Base-by-base conservation (phyloP, 2,888 invertebrate species). In the Ommatoiulus sabulosus region DNA sequence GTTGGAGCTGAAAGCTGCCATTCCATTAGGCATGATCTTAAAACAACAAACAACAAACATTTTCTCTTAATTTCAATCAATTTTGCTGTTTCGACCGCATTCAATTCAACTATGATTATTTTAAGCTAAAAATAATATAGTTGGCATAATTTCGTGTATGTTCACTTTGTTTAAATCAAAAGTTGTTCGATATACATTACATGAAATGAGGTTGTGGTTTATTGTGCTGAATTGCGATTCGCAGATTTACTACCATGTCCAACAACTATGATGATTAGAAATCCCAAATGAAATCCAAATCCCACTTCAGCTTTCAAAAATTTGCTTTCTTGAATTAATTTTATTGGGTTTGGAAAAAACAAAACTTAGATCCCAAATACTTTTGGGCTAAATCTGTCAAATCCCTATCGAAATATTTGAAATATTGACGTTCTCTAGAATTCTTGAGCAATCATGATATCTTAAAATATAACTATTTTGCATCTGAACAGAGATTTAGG, bases 51-150 rank as follows among this genome's bases (percentile, higher is more conserved):
- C 10, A 52, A 1, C 12, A 52, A 52, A 15, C 15, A 52, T 52
- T 52, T 52, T 52, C 15, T 46, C 3, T 46, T n/a, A 63, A 15
- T 17, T 12, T 57, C 4, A 63, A 63, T 63, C 20, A n/a, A 7
- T 52, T 52, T 52, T 52, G 52, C 24, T 15, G 12, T 10, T 80
- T 80, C 20, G 20, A 35, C 2, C 7, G 24, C 80, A 80, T 24
- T 43, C 3, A 24, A 24, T 72, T 72, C 20, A 80, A 80, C 80
- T 80, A 80, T 35, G 80, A 80, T 80, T 80, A 80, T 80, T 80
- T 80, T 80, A 80, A 4, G 80, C 0, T 43, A 35, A 80, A 80
- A 80, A 80, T 80, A 24, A 80, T 24, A 80, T 80, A 80, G 80
- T 80, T 80, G 35, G 80, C 24, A 35, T 35, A 24, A 72, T 24